Evolutionary conservation across 2,113 vertebrate genomes (phyloP), one percentile per base, ranked within the genome.

Genomic region (Catagonus wagneri): DNA sequence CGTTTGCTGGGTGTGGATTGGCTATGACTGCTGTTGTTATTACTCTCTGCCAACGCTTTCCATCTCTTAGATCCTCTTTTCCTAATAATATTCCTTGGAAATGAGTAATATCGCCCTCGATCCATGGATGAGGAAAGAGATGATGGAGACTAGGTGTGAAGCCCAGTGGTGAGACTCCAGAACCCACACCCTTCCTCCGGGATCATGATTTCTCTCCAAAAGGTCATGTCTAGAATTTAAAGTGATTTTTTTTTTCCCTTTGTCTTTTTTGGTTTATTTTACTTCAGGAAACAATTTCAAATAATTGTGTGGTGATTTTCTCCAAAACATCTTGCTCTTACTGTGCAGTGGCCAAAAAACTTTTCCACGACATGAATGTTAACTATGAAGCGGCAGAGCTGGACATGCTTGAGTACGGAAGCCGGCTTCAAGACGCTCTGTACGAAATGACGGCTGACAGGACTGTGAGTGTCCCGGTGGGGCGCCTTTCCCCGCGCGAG

Each of bases 281-380:
- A 44, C 87, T 36, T 2, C 97, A 99, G 99, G 99, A 99, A 65
- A 96, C 99, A 54, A 98, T 99, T 98, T 98, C 99, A 75, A 97
- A 98, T 83, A 99, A 99, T 97, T 99, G 99, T 52, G 99, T 99
- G 29, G 99, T 99, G 95, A 99, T 99, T 98, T 99, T 99, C 98
- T 99, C 99, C 76, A 99, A 99, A 98, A 99, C 99, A 93, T 99
- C 98, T 0, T 99, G 99, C 65, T 98, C 98, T 23, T 99, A 99
- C 94, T 99, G 99, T 98, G 99, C 98, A 92, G 99, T 99, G 99
- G 99, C 99, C 92, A 99, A 99, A 96, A 98, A 99, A 2, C 98
- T 99, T 20, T 99, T 99, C 97, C 99, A 98, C 10, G 98, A 98
- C 97, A 99, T 99, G 50, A 99, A 99, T 14, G 97, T 99, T 0